A percentile compares a stretch with the other conserved stretches of the same genome.
These are phyloP conservation scores for Ochotona curzoniae DNA, from an alignment of 2,113 vertebrate genomes.

Conservation along the genomic window DNA sequence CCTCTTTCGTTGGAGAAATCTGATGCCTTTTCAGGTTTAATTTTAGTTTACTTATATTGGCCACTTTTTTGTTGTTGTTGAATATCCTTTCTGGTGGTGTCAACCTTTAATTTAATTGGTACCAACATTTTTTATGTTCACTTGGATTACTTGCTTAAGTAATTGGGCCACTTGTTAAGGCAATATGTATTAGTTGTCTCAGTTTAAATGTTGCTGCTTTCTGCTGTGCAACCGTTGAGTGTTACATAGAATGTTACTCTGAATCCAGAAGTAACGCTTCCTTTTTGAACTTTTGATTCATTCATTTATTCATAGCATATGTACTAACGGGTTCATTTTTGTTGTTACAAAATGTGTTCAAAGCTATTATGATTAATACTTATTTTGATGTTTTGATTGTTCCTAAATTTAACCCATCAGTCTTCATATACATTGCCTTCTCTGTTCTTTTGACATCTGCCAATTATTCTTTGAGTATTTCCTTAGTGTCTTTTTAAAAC, in stretches of 20 bases:
- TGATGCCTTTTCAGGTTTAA: not conserved
- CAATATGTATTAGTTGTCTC: not conserved
- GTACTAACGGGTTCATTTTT: not conserved
- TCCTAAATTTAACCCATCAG: not conserved
- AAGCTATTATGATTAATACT: not conserved
- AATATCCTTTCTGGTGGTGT: not conserved
- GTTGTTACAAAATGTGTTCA: not conserved
- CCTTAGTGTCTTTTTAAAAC: too few relatives aligned
- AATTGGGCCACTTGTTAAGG: not conserved
- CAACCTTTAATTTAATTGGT: not conserved
- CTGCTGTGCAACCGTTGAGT: not conserved
- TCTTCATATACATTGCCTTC: not conserved
- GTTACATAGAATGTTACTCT: not conserved
- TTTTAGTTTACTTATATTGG: not conserved
- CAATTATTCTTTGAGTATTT: not conserved
- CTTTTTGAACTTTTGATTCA: not conserved
- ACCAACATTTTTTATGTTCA: not conserved
- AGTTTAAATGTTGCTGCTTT: not conserved
- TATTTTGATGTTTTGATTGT: not conserved
- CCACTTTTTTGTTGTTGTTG: not conserved
- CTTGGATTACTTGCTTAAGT: not conserved
- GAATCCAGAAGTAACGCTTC: not conserved
- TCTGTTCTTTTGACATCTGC: not conserved
- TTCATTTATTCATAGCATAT: not conserved
- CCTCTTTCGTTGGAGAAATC: not conserved